Conservation (phyloP, 2,113 vertebrate species). For the Madoqua kirkii region DNA sequence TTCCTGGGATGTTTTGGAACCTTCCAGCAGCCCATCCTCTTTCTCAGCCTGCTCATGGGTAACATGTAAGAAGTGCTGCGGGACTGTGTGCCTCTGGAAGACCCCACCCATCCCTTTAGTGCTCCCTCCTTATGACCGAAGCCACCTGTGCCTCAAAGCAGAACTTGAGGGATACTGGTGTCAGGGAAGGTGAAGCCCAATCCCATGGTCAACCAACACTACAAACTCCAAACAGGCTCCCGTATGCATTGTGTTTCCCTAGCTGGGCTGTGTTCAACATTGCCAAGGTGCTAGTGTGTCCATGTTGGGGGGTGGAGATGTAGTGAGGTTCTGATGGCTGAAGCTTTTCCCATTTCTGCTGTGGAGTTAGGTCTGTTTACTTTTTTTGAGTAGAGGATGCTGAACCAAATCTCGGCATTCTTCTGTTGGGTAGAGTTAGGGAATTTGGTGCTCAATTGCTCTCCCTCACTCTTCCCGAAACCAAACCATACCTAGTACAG, state of each 20-base stretch:
- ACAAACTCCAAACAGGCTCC: not conserved
- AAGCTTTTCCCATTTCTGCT: not conserved
- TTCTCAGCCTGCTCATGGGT: not conserved
- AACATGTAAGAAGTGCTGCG: not conserved
- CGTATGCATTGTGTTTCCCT: not conserved
- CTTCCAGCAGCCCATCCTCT: not conserved
- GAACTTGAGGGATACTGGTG: not conserved
- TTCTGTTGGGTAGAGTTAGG: not conserved
- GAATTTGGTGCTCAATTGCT: slow-evolving; percentile 59
- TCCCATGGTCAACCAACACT: not conserved
- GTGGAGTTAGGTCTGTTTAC: not conserved
- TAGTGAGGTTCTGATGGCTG: not conserved
- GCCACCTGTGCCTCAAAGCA: not conserved
- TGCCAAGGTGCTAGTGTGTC: slow-evolving; percentile 37
- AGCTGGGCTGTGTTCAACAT: not conserved
- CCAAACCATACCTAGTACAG: not conserved
- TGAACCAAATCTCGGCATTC: not conserved
- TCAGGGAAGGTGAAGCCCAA: not conserved
- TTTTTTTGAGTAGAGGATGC: not conserved
- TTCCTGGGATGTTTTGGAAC: not conserved
- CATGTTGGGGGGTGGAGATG: not conserved
- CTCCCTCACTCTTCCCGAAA: not conserved
- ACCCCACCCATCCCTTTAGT: not conserved
- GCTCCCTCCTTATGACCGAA: not conserved
- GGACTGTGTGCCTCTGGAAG: not conserved